Evolutionary conservation across 2,113 vertebrate species (phyloP).

Genomic region (Platichthys stellatus): DNA sequence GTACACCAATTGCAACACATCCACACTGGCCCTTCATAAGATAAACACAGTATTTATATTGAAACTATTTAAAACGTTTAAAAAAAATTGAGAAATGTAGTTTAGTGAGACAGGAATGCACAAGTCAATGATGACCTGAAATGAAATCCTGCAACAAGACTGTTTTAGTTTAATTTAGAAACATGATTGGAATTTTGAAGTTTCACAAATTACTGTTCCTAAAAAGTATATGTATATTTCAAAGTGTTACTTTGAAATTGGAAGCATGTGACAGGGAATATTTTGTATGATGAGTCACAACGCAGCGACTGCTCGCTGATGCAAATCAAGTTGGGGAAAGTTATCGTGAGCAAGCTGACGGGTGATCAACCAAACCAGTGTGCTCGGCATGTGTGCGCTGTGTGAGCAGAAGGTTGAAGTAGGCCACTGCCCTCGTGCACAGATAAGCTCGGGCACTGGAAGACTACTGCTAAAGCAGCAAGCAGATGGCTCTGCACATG

Average conservation of each 20-base stretch:
- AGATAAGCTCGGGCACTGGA: slow-evolving; percentile 78
- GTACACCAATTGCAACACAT: too few species aligned
- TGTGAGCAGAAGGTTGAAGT: slow-evolving; percentile 80
- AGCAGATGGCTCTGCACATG: slow-evolving; percentile 80
- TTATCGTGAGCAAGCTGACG: slow-evolving; percentile 11
- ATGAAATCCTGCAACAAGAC: too few species aligned
- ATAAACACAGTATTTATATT: too few species aligned
- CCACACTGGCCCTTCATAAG: background rate
- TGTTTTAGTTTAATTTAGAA: too few species aligned
- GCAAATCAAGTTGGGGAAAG: slow-evolving; percentile 10
- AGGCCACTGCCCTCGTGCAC: slow-evolving; percentile 76
- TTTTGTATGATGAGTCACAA: background rate
- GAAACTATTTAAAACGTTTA: too few species aligned
- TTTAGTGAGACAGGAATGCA: too few species aligned
- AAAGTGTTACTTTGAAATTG: background rate
- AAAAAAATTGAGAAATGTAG: too few species aligned
- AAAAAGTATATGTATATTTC: background rate
- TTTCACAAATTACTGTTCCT: background rate
- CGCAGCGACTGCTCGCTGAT: background rate
- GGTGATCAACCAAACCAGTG: slow-evolving; percentile 40
- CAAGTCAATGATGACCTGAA: too few species aligned
- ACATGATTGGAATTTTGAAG: background rate
- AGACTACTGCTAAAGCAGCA: slow-evolving; percentile 77
- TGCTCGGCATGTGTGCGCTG: slow-evolving; percentile 25
- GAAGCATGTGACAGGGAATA: background rate